These are phyloP conservation scores for Abrostola triplasia DNA, from an alignment of 2,888 invertebrate genomes.

Conservation along the genomic window DNA sequence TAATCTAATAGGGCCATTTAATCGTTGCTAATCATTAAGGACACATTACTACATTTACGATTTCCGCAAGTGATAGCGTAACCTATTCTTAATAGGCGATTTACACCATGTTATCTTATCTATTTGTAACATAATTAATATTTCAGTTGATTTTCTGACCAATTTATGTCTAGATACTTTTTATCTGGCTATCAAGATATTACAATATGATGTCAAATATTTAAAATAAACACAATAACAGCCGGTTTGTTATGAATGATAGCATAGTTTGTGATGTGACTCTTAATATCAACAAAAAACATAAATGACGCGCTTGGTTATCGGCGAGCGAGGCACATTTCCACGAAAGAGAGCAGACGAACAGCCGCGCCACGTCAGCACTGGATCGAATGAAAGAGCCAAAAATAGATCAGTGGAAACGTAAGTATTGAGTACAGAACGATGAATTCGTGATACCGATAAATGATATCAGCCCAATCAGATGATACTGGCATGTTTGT, in stretches of 20 bases:
- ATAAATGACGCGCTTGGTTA: slow-evolving; percentile 44
- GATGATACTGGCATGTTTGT: slow-evolving; percentile 42
- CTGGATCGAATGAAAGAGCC: slow-evolving; percentile 64
- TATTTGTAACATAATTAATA: slow-evolving; percentile 44
- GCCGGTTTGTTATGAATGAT: slow-evolving; percentile 60
- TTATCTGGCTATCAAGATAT: slow-evolving; percentile 39
- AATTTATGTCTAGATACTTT: slow-evolving; percentile 22
- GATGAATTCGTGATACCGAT: slow-evolving; percentile 59
- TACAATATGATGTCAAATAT: slow-evolving; percentile 47
- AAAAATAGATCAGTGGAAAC: slow-evolving; percentile 69
- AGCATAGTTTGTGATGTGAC: slow-evolving; percentile 56
- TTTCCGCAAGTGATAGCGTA: slow-evolving; percentile 74
- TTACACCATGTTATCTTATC: slow-evolving; percentile 60
- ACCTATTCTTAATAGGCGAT: slow-evolving; percentile 41
- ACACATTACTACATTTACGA: slow-evolving; percentile 57
- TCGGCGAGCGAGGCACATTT: slow-evolving; percentile 55
- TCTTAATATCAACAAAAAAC: slow-evolving; percentile 54
- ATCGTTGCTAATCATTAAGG: slow-evolving; percentile 65
- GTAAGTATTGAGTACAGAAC: slow-evolving; percentile 63
- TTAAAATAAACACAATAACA: slow-evolving; percentile 50
- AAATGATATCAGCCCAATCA: slow-evolving; percentile 57
- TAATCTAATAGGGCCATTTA: slow-evolving; percentile 63
- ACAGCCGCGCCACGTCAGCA: slow-evolving; percentile 61
- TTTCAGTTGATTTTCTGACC: slow-evolving; percentile 32
- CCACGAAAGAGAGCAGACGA: slow-evolving; percentile 65